phyloP scores from a whole-genome alignment of 2,113 vertebrate species.

The human region DNA sequence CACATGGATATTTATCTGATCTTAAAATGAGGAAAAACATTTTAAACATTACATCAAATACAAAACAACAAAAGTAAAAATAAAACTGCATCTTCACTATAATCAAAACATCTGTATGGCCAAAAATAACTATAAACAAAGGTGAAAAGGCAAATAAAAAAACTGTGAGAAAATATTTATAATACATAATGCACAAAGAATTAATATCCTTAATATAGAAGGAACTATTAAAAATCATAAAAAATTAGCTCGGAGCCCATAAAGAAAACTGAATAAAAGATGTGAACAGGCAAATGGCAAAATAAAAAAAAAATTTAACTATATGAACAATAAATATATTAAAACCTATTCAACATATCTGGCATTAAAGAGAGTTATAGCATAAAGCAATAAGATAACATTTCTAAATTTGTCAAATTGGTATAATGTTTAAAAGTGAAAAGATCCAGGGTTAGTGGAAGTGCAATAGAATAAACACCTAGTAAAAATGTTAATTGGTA shows the following conservation, averaged over 20 bases:
- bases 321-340: neutral
- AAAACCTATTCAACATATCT: neutral
- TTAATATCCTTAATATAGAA: neutral
- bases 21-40: neutral
- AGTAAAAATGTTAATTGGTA: neutral
- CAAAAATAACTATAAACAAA: neutral
- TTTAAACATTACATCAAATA: neutral
- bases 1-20: neutral
- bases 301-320: neutral
- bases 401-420: slow-evolving; percentile 7
- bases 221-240: neutral
- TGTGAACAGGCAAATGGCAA: neutral
- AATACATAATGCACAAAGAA: neutral
- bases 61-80: neutral
- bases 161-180: neutral
- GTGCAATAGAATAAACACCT: neutral
- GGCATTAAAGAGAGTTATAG: neutral
- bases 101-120: neutral
- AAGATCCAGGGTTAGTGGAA: neutral
- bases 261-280: neutral
- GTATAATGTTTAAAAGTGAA: neutral
- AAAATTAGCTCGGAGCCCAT: neutral
- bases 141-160: neutral
- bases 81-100: neutral
- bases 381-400: neutral